Percentiles rank a stretch among this genome's conserved stretches.
Conservation (phyloP, 2,113 vertebrate species). For the Ifrita kowaldi region DNA sequence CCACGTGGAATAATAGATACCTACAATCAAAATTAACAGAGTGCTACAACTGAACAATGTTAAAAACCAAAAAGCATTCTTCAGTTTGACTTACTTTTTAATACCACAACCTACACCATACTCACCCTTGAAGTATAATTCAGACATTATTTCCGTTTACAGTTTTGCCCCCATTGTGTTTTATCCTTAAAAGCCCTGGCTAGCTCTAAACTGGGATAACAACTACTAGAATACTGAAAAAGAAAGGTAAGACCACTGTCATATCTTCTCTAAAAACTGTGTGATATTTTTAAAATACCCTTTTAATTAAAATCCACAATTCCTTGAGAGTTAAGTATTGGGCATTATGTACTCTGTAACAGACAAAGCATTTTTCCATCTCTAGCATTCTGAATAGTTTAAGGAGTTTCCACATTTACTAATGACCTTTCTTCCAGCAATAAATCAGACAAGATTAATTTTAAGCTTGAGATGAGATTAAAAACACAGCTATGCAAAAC, state of each 20-base stretch:
- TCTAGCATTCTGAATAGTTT: background rate
- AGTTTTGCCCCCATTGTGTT: constrained; percentile 1
- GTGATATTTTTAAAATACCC: background rate
- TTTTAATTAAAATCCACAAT: background rate
- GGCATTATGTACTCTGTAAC: background rate
- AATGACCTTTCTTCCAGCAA: background rate
- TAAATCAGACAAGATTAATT: background rate
- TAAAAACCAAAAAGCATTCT: background rate
- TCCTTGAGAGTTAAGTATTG: background rate
- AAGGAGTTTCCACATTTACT: background rate
- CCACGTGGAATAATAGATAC: constrained; percentile 97
- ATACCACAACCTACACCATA: background rate
- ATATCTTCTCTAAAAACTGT: background rate
- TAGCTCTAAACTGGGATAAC: constrained; percentile 5
- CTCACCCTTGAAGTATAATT: background rate
- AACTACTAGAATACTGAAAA: constrained; percentile 23
- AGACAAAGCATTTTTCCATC: background rate
- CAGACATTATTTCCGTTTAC: background rate
- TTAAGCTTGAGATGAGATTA: background rate
- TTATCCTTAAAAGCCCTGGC: constrained; percentile 36
- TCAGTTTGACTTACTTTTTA: background rate
- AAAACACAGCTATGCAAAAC: background rate
- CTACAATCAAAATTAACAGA: constrained; percentile 66
- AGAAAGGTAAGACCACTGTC: background rate
- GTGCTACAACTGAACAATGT: background rate